These are phyloP conservation scores for Hydriomena furcata DNA, from an alignment of 2,888 invertebrate species.

Conservation along the genomic window DNA sequence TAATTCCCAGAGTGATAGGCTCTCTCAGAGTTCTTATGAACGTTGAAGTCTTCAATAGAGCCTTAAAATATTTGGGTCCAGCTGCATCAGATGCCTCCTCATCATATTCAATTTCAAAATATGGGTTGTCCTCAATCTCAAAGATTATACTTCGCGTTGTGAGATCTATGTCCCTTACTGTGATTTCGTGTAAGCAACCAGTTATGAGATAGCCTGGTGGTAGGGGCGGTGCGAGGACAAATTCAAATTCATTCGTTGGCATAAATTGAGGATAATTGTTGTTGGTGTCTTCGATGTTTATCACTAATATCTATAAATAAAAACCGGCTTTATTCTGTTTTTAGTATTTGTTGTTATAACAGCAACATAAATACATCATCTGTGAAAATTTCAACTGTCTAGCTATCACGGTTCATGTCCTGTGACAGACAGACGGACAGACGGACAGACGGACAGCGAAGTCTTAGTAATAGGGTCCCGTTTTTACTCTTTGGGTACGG, in stretches of 20 bases:
- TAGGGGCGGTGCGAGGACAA: slow-evolving; percentile 73
- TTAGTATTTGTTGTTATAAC: background rate
- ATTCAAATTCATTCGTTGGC: slow-evolving; percentile 53
- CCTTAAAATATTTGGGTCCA: slow-evolving; percentile 62
- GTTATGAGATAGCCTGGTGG: slow-evolving; percentile 71
- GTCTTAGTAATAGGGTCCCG: too few species aligned
- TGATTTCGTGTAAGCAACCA: slow-evolving; percentile 64
- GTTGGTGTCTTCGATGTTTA: slow-evolving; percentile 75
- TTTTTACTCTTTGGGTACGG: too few species aligned
- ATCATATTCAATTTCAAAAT: slow-evolving; percentile 64
- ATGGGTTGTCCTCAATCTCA: slow-evolving; percentile 58
- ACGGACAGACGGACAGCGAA: too few species aligned
- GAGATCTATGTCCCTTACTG: slow-evolving; percentile 79
- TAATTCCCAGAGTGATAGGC: slow-evolving; percentile 56
- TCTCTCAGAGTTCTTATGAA: slow-evolving; percentile 65
- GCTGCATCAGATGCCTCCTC: slow-evolving; percentile 35
- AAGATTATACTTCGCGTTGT: slow-evolving; percentile 71
- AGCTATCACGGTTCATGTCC: too few species aligned
- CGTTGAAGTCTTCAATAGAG: slow-evolving; percentile 55
- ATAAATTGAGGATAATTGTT: slow-evolving; percentile 72
- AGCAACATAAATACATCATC: background rate
- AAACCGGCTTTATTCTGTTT: background rate
- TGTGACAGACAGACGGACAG: too few species aligned
- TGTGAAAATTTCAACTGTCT: too few species aligned
- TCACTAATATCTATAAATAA: slow-evolving; percentile 62